These are phyloP conservation scores for Calcarius lapponicus DNA, from an alignment of 2,797 vertebrate genomes.

Conservation along the genomic window DNA sequence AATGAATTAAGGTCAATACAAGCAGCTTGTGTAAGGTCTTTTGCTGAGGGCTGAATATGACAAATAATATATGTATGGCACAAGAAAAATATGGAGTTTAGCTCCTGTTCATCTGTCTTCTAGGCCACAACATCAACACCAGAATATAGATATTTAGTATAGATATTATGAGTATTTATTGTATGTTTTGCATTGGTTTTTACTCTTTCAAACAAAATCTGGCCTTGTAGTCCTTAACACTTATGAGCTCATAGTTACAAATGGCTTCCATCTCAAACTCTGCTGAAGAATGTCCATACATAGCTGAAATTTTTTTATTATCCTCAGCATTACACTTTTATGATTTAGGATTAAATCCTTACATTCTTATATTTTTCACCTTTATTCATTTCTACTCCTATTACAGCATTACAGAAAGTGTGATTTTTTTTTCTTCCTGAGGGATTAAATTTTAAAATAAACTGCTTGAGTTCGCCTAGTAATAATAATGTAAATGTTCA, in stretches of 20 bases:
- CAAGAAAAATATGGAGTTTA: background rate
- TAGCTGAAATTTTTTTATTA: background rate
- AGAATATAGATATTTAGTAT: background rate
- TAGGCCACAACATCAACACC: background rate
- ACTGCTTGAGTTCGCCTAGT: background rate
- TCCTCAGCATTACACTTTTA: background rate
- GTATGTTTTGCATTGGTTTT: background rate
- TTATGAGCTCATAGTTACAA: background rate
- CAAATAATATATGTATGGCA: background rate
- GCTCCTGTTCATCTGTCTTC: background rate
- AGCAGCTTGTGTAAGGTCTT: background rate
- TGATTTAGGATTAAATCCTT: background rate
- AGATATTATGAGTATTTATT: background rate
- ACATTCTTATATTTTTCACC: background rate
- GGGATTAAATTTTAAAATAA: constrained; percentile 1
- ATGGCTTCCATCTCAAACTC: background rate
- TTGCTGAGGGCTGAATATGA: background rate
- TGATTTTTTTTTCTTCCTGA: background rate
- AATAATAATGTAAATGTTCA: constrained; percentile 8
- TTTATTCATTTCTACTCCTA: background rate
- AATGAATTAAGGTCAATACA: background rate
- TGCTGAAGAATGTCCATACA: background rate
- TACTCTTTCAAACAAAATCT: background rate
- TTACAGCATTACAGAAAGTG: background rate
- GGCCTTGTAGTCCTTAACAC: background rate